Evolutionary conservation across 92 coral and sea anemone species (phyloP), one percentile per base, ranked within the genome.

Genomic region (Phenganax stokvisi): DNA sequence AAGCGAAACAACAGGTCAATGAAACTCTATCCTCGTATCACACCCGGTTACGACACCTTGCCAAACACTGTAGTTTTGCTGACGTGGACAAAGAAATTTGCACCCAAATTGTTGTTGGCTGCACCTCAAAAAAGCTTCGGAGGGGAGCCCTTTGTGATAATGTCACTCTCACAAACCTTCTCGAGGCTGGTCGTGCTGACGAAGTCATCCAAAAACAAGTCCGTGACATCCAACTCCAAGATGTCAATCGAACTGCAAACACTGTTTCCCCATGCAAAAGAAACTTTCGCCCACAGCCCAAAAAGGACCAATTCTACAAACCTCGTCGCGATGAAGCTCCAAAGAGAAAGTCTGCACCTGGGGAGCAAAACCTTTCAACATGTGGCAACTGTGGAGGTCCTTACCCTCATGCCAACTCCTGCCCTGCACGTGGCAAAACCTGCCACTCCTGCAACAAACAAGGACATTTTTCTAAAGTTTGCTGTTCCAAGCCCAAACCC

Each of bases 1-100:
- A 59, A 57, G 85, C 90, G 12, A 87, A 85, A 58, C 93, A 90
- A 71, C 86, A 75, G 20, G 80, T 76, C 9, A 87, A 86, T 15
- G 90, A 90, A 76, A 75, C 85, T 31, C 59, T 90, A 56, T 83
- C 87, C 75, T 74, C 81, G 16, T 81, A 58, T 82, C 90, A 87
- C 67, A 85, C 87, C 29, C 31, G 92, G 56, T 76, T 89, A 27
- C 78, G 89, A 15, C 85, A 85, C 57, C 86, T 87, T 53, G 82
- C 84, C 55, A 57, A 75, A 75, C 80, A 81, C 28, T 83, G 87
- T 75, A 74, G 84, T 57, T 87, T 87, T 62, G 62, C 60, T 12
- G 76, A 80, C 52, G 66, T 79, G 13, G 87, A 84, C 82, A 87
- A 76, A 75, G 90, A 85, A 56, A 75, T 84, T 75, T 76, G 82